phyloP scores from a whole-genome alignment of 64 coral and sea anemone species.

The Catalaphyllia jardinei region DNA sequence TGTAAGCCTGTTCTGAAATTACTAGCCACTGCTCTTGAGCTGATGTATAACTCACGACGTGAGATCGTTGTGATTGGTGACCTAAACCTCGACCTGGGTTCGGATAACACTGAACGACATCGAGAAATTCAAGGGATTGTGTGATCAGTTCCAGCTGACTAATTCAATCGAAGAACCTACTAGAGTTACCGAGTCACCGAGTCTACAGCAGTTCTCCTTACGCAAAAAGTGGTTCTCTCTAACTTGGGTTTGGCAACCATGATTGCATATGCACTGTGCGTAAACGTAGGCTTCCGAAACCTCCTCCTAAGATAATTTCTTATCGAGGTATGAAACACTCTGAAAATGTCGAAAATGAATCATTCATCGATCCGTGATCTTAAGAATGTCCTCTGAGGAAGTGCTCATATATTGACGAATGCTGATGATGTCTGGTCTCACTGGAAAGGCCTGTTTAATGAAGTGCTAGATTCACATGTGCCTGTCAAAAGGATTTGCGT shows the following conservation, averaged over 20 bases:
- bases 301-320: constrained; percentile 1
- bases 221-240: no score
- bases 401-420: constrained; percentile 47
- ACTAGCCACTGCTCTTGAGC: constrained; percentile 7
- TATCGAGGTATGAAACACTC: constrained; percentile 51
- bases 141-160: constrained; percentile 33
- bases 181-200: constrained; percentile 7
- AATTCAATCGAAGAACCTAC: neutral
- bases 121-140: constrained; percentile 25
- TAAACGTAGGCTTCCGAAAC: constrained; percentile 11
- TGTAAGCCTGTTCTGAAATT: constrained; percentile 27
- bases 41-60: constrained; percentile 15
- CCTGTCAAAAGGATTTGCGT: constrained; percentile 43
- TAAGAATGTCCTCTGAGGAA: constrained; percentile 43
- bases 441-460: constrained; percentile 46
- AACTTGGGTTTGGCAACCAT: neutral
- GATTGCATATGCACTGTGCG: neutral
- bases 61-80: constrained; percentile 34
- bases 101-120: neutral
- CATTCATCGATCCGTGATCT: constrained; percentile 35
- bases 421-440: constrained; percentile 59
- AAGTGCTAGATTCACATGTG: constrained; percentile 48
- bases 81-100: constrained; percentile 21
- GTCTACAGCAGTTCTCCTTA: no score
- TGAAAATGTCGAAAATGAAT: no score